Evolutionary conservation across 2,113 vertebrate genomes (phyloP), one percentile per base, ranked within the genome.

Genomic region (Nanorana parkeri): DNA sequence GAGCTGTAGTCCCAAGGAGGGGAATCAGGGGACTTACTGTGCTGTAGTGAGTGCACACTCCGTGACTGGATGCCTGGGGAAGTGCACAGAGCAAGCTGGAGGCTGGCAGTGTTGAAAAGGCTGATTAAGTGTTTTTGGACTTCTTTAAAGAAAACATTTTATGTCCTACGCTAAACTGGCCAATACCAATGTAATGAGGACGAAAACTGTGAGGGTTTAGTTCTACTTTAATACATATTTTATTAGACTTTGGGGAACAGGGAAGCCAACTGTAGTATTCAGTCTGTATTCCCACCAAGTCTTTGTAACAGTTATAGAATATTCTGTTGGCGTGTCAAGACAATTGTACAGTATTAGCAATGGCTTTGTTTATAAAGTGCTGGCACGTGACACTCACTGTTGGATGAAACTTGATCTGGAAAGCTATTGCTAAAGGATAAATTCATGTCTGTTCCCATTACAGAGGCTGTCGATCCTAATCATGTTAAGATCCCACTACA

Each of bases 381-480:
- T 76, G 72, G 80, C 63, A 67, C 23, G 54, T n/a, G 72, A 60
- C 47, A 24, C 1, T 24, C 47, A 26, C 52, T 28, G 64, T 60
- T 60, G 72, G 72, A 75, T 20, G 36, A 82, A 60, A 68, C 60
- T 17, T 20, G 16, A 23, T 68, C 51, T 68, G 63, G 72, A 82
- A 82, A 74, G 29, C 20, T 41, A 74, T 36, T 26, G 63, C 66
- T 63, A 61, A 36, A 29, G 69, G 47, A 66, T 41, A n/a, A 23
- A 66, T 16, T 26, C 26, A 28, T 64, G 47, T 56, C 80, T 74
- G 26, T 67, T 81, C 69, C 79, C 41, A 72, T 81, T 72, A 81
- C 61, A 81, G 26, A 74, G 24, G 16, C 20, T 19, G 16, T 81
- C 26, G 26, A 47, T 65, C 17, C 26, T 66, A 75, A 74, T 81